These are phyloP conservation scores for Aleadryas rufinucha DNA, from an alignment of 2,113 vertebrate genomes.

Conservation along the genomic window DNA sequence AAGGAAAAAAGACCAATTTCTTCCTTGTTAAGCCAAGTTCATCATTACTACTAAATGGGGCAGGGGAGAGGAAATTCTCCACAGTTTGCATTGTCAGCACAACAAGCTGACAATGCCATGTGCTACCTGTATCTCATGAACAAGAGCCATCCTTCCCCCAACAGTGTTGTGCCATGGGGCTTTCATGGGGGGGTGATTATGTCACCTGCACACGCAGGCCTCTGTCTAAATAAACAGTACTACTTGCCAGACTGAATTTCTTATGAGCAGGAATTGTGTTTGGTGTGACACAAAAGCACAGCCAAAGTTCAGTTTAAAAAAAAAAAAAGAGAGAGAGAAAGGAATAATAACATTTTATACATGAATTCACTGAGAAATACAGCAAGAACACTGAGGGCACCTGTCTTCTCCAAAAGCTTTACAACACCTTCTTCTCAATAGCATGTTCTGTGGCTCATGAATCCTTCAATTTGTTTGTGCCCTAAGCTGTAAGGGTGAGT, in stretches of 20 bases:
- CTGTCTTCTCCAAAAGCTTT: neutral
- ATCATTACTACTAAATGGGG: neutral
- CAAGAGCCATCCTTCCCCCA: neutral
- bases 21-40: neutral
- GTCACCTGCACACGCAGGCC: neutral
- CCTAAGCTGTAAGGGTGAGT: neutral
- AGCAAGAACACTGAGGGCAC: neutral
- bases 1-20: neutral
- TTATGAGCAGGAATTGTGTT: neutral
- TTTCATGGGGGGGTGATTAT: neutral
- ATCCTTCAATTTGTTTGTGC: neutral
- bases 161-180: fast-evolving
- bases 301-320: neutral
- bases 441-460: neutral
- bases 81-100: neutral
- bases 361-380: neutral
- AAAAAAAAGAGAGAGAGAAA: neutral
- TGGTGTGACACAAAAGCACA: neutral
- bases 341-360: neutral
- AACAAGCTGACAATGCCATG: neutral
- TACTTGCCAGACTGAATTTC: neutral
- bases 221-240: neutral
- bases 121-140: neutral
- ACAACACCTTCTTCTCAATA: neutral
- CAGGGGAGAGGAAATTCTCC: neutral